Base-by-base conservation (phyloP, 1,140 invertebrate species). In the Homalodisca vitripennis region DNA sequence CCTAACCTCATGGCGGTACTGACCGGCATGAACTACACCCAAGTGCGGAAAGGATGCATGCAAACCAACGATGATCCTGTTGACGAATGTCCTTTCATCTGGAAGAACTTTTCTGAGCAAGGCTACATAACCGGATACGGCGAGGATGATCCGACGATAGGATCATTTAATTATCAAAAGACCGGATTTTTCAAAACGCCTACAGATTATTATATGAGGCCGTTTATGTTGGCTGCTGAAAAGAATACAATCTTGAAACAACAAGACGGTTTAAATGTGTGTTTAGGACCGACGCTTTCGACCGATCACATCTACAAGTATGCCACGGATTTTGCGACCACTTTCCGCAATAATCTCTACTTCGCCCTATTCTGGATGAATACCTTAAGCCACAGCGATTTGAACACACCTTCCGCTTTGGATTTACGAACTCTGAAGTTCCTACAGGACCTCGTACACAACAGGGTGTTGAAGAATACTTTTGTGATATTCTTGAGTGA, bases 401-500 rank as follows among this genome's bases (percentile, higher is more conserved):
- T 92, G n/a, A 92, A 92, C 72, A 87, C 87, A 51, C 84, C 87
- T 0, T 86, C 86, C 34, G 79, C 84, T 1, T 88, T 90, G 79
- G 92, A 94, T 70, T 74, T 81, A 0, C 79, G 81, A 31, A 83
- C 89, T 68, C 73, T 81, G 12, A 71, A 77, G 0, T 88, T 88
- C 74, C 80, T 93, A 20, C 77, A 83, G 66, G 77, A 81, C 1
- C 73, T 92, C 26, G 80, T 88, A 20, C 74, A 80, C 0, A 79
- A 81, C 13, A 84, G 86, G 0, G 82, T 85, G 13, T 78, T 90
- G 71, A 84, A 92, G 46, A 84, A 89, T 53, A 87, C 87, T 0
- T 88, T 87, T 0, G 80, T 90, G 73, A 77, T 98, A 0, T 82
- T 98, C 30, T 83, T 95, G 72, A 96, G 94, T 75, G 97, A 98